phyloP scores from a whole-genome alignment of 2,888 invertebrate species.

The Stomorhina lunata region DNA sequence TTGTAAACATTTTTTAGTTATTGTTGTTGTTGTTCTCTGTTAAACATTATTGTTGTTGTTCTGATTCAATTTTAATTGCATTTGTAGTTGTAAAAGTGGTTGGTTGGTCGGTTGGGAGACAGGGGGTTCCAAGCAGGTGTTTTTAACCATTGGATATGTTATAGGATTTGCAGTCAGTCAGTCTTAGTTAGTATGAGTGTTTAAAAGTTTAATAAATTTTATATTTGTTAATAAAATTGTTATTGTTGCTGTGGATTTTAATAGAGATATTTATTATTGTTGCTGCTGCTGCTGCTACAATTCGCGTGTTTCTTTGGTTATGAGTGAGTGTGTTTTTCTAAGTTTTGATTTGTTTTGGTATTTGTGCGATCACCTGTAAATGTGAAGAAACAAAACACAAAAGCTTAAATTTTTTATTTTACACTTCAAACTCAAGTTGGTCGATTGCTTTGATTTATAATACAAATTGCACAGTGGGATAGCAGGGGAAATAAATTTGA shows the following conservation, averaged over 20 bases:
- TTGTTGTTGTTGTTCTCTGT: neutral
- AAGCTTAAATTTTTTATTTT: conserved; percentile 55
- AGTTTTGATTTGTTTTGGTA: neutral
- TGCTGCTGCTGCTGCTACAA: neutral
- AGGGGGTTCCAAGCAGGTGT: neutral
- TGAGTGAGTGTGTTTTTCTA: neutral
- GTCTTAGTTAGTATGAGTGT: neutral
- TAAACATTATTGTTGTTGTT: neutral
- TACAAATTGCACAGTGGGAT: conserved; percentile 18
- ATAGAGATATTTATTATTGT: conserved; percentile 33
- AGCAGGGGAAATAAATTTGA: no score
- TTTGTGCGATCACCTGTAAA: conserved; percentile 58
- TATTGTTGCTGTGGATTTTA: conserved; percentile 28
- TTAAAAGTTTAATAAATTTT: conserved; percentile 7
- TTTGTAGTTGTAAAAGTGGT: conserved; percentile 17
- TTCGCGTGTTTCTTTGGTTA: neutral
- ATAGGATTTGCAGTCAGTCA: neutral
- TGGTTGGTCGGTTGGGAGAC: neutral
- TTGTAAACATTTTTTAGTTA: neutral
- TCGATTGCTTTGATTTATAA: conserved; percentile 20
- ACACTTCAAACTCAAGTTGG: conserved; percentile 29
- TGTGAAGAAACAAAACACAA: conserved; percentile 58
- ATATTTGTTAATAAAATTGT: conserved; percentile 31
- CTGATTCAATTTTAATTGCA: conserved; percentile 15
- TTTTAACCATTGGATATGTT: no score